phyloP scores from a whole-genome alignment of 2,888 invertebrate species.

The Leptinotarsa peninsularis region DNA sequence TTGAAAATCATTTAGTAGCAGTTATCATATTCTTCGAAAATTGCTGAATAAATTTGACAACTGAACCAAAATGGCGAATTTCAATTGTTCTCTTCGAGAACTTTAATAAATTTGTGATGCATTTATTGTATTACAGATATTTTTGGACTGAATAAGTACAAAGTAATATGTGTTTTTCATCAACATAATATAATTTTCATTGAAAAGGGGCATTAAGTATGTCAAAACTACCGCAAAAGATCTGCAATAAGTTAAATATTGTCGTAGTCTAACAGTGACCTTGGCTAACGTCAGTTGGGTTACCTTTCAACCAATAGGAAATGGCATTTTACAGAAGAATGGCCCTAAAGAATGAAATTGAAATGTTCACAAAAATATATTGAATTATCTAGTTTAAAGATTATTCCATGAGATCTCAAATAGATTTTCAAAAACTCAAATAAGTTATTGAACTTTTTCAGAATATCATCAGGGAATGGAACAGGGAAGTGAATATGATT shows the following conservation, averaged over 20 bases:
- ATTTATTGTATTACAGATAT: slow-evolving; percentile 8
- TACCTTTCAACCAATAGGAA: slow-evolving; percentile 56
- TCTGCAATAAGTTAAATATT: slow-evolving; percentile 61
- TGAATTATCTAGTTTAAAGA: slow-evolving; percentile 4
- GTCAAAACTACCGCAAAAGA: slow-evolving; percentile 53
- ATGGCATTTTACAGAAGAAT: slow-evolving; percentile 54
- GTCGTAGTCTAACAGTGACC: slow-evolving; percentile 65
- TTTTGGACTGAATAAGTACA: not conserved
- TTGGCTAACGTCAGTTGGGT: slow-evolving; percentile 66
- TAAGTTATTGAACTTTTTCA: slow-evolving; percentile 65
- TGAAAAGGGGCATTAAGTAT: slow-evolving; percentile 44
- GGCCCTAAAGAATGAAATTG: slow-evolving; percentile 50
- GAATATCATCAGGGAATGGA: slow-evolving; percentile 88
- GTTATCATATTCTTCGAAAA: slow-evolving; percentile 29
- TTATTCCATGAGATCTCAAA: not conserved
- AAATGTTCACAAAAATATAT: slow-evolving; percentile 50
- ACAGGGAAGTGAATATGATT: slow-evolving; percentile 84
- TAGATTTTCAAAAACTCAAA: not conserved
- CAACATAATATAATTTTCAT: slow-evolving; percentile 20
- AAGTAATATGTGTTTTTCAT: not conserved
- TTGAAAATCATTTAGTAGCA: slow-evolving; percentile 2
- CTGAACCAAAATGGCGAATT: slow-evolving; percentile 61
- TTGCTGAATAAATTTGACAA: slow-evolving; percentile 54
- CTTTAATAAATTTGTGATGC: slow-evolving; percentile 35
- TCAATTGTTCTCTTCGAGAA: slow-evolving; percentile 45